These are phyloP conservation scores for Pteromalus puparum DNA, from an alignment of 1,140 invertebrate genomes.

Conservation along the genomic window DNA sequence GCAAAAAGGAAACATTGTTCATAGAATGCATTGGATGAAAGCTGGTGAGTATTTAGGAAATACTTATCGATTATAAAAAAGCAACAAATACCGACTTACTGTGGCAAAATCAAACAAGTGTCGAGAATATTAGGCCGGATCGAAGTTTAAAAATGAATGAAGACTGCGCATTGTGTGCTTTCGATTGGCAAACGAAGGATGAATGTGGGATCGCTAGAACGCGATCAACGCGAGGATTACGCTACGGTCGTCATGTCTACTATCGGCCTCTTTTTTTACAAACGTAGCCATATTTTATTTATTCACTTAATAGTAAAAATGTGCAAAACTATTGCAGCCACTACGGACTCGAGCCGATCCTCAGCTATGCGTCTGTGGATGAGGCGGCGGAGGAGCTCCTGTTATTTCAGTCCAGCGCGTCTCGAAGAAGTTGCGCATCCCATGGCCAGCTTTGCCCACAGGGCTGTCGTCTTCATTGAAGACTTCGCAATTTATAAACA, in stretches of 20 bases:
- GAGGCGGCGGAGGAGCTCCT: slow-evolving; percentile 66
- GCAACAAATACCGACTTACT: slow-evolving; percentile 18
- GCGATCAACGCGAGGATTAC: slow-evolving; percentile 56
- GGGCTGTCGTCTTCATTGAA: slow-evolving; percentile 99
- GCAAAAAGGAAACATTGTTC: slow-evolving; percentile 12
- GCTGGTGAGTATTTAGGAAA: slow-evolving; percentile 45
- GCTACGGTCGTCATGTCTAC: slow-evolving; percentile 31
- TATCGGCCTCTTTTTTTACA: slow-evolving; percentile 25
- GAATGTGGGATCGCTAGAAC: slow-evolving; percentile 59
- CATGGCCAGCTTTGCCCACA: slow-evolving; percentile 95
- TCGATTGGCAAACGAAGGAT: slow-evolving; percentile 28
- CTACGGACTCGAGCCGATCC: slow-evolving; percentile 73
- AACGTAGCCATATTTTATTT: slow-evolving; percentile 26
- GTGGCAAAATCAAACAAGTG: background rate
- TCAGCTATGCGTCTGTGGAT: slow-evolving; percentile 73
- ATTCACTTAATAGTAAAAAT: slow-evolving; percentile 71
- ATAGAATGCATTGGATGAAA: slow-evolving; percentile 15
- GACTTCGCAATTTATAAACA: slow-evolving; percentile 97
- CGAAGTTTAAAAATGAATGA: slow-evolving; percentile 5
- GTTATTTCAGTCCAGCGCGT: slow-evolving; percentile 85
- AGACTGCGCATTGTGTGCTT: background rate
- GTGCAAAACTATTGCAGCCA: slow-evolving; percentile 74
- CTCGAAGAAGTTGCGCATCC: slow-evolving; percentile 94
- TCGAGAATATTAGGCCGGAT: slow-evolving; percentile 41
- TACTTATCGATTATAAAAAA: slow-evolving; percentile 26